Percentiles rank a stretch among this genome's conserved stretches.
Evolutionary conservation across 2,113 vertebrate genomes (phyloP).

Genomic region (Nanorana parkeri): DNA sequence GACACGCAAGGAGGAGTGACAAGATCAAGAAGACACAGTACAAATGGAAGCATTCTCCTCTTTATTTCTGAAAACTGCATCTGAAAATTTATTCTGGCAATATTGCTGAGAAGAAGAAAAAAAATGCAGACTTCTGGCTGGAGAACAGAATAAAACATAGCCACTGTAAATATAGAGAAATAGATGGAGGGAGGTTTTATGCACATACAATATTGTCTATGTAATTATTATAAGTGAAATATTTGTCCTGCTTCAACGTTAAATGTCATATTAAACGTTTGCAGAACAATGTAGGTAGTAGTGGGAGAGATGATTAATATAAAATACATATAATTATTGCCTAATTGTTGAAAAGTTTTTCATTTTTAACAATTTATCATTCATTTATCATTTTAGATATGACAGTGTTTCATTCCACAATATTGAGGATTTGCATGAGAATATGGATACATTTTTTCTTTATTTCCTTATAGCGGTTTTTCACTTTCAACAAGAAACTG

Average conservation of each 20-base stretch:
- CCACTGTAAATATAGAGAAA: neutral
- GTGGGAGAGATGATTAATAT: no score
- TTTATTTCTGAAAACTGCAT: neutral
- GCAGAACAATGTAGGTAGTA: no score
- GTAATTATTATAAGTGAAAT: neutral
- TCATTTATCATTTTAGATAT: no score
- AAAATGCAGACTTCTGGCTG: neutral
- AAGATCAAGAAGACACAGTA: constrained; percentile 13
- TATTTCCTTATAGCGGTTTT: no score
- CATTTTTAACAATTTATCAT: no score
- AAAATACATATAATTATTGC: no score
- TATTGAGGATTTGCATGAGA: no score
- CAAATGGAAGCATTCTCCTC: neutral
- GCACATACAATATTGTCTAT: neutral
- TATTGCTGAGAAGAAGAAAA: neutral
- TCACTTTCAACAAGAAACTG: no score
- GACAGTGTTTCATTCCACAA: no score
- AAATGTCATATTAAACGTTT: neutral
- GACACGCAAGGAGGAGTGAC: neutral
- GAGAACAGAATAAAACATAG: neutral
- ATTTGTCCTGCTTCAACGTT: neutral
- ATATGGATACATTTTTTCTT: no score
- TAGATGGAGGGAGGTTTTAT: neutral
- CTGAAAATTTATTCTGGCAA: neutral
- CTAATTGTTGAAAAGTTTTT: no score